These are phyloP conservation scores for Ispidina lecontei DNA, from an alignment of 2,797 vertebrate genomes.

Conservation along the genomic window DNA sequence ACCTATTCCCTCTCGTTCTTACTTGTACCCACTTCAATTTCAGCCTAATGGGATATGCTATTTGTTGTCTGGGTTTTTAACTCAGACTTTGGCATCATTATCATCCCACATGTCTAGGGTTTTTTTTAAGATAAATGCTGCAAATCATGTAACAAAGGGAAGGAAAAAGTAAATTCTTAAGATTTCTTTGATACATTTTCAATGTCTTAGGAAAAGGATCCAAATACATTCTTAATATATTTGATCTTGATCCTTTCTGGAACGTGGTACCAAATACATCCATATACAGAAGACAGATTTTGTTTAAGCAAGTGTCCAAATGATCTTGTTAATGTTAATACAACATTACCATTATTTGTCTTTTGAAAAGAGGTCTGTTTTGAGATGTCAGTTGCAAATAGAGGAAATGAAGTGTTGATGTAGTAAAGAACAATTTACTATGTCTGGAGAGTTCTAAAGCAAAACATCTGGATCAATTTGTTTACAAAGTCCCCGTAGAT, in stretches of 20 bases:
- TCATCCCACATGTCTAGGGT: not conserved
- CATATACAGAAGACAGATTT: not conserved
- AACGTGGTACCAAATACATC: not conserved
- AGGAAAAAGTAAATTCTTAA: not conserved
- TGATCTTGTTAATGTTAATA: not conserved
- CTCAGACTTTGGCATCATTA: not conserved
- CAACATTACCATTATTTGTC: not conserved
- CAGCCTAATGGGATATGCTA: not conserved
- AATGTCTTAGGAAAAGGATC: constrained; percentile 4
- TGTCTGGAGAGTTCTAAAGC: constrained; percentile 2
- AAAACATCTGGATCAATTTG: constrained; percentile 30
- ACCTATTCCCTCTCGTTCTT: not conserved
- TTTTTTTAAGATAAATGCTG: not conserved
- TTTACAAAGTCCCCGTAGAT: constrained; percentile 49
- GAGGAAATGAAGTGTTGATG: constrained; percentile 44
- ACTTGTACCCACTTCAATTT: not conserved
- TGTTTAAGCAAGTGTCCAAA: not conserved
- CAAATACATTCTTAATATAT: constrained; percentile 17
- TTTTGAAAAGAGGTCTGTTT: not conserved
- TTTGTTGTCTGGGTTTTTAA: not conserved
- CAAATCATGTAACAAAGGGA: not conserved
- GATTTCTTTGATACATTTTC: not conserved
- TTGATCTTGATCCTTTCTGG: constrained; percentile 18
- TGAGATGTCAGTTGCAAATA: not conserved
- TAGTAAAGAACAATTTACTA: not conserved